phyloP scores from a whole-genome alignment of 1,140 invertebrate genomes.

The Drosophila ficusphila region DNA sequence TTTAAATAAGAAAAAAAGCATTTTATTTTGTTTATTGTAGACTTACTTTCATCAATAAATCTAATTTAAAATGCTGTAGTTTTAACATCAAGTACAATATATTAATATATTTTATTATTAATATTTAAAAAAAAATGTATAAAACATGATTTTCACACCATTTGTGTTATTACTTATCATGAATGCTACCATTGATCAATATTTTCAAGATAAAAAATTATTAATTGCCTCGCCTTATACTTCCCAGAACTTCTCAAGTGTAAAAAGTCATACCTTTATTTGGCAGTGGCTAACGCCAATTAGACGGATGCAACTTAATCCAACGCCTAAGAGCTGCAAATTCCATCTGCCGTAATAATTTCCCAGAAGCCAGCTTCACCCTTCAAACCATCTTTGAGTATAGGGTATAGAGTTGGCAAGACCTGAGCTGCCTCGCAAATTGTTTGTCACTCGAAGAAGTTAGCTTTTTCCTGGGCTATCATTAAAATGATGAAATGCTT shows the following conservation, averaged over 20 bases:
- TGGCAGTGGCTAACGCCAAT: constrained; percentile 10
- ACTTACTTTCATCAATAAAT: no score
- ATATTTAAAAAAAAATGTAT: no score
- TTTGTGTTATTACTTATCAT: no score
- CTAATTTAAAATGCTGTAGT: no score
- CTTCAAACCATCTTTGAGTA: constrained; percentile 35
- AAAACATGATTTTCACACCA: no score
- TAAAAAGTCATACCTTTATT: constrained; percentile 20
- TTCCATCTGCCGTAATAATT: constrained; percentile 43
- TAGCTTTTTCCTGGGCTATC: constrained; percentile 54
- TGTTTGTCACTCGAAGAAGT: constrained; percentile 52
- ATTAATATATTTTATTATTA: no score
- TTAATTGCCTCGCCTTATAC: neutral
- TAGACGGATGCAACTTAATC: constrained; percentile 39
- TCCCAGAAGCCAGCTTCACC: constrained; percentile 33
- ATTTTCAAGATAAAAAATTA: neutral
- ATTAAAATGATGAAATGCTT: constrained; percentile 84
- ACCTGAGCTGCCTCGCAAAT: constrained; percentile 55
- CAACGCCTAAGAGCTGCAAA: constrained; percentile 9
- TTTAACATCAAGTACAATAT: no score
- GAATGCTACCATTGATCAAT: neutral
- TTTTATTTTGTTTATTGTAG: no score
- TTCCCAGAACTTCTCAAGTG: constrained; percentile 2
- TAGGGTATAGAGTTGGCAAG: constrained; percentile 15
- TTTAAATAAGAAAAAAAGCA: no score